A percentile compares a stretch with the other conserved stretches of the same genome.
Evolutionary conservation across 2,113 vertebrate genomes (phyloP).

Genomic region (Tautogolabrus adspersus): DNA sequence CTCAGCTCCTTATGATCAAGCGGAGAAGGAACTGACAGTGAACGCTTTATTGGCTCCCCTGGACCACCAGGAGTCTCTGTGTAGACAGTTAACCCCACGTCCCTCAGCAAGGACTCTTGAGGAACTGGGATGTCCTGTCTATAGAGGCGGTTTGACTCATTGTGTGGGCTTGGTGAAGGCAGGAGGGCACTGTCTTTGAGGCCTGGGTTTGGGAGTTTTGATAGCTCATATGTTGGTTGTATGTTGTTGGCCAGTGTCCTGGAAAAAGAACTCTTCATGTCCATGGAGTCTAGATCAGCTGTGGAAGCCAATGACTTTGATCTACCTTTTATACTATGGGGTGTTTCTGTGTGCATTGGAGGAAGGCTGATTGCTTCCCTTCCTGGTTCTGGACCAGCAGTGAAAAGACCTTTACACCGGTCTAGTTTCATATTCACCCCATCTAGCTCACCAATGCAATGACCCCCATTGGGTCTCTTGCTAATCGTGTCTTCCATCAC

Average conservation of each 20-base stretch:
- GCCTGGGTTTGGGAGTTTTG: constrained; percentile 3
- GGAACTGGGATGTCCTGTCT: constrained; percentile 83
- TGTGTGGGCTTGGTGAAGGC: constrained; percentile 29
- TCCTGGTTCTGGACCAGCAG: constrained; percentile 55
- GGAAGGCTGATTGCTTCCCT: constrained; percentile 70
- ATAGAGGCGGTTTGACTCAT: constrained; percentile 55
- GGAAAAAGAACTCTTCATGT: constrained; percentile 42
- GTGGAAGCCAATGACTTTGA: constrained; percentile 84
- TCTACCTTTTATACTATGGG: constrained; percentile 75
- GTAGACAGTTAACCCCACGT: constrained; percentile 84
- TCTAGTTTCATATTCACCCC: constrained; percentile 63
- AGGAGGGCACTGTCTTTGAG: constrained; percentile 44
- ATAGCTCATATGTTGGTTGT: constrained; percentile 49
- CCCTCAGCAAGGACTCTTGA: constrained; percentile 81
- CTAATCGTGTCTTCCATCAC: constrained; percentile 89
- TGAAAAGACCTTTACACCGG: constrained; percentile 53
- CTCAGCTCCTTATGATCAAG: constrained; percentile 66
- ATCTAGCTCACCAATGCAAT: constrained; percentile 58
- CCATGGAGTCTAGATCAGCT: constrained; percentile 45
- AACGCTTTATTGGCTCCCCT: constrained; percentile 66
- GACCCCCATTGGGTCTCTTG: constrained; percentile 69
- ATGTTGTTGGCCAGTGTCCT: constrained; percentile 55
- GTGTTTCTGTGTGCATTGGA: constrained; percentile 68
- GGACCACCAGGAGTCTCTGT: constrained; percentile 77
- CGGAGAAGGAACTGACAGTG: constrained; percentile 74